These are phyloP conservation scores for Coenonympha glycerion DNA, from an alignment of 2,888 invertebrate genomes.

Conservation along the genomic window DNA sequence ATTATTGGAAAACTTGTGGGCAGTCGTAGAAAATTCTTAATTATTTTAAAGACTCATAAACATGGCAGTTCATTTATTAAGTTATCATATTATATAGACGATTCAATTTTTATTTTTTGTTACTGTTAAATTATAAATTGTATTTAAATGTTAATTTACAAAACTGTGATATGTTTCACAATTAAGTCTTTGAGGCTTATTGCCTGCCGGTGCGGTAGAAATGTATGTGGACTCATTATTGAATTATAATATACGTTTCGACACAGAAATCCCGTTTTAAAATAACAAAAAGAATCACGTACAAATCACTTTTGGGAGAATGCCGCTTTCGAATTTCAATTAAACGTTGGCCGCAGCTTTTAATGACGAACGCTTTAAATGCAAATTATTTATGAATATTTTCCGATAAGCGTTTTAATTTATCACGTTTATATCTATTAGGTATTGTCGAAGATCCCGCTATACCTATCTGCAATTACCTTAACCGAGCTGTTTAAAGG, in stretches of 20 bases:
- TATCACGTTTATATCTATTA: neutral
- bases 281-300: conserved; percentile 15
- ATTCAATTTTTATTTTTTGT: too few relatives aligned
- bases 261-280: conserved; percentile 5
- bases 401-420: conserved; percentile 8
- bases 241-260: conserved; percentile 8
- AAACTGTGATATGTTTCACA: neutral
- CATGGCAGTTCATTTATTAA: too few relatives aligned
- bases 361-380: conserved; percentile 16
- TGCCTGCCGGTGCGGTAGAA: neutral
- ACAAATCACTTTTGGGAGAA: conserved; percentile 12
- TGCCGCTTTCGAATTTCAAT: conserved; percentile 14
- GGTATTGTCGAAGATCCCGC: too few relatives aligned
- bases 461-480: too few relatives aligned
- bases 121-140: neutral
- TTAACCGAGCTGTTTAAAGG: too few relatives aligned
- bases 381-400: conserved; percentile 14
- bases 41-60: too few relatives aligned
- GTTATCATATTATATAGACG: too few relatives aligned
- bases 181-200: conserved; percentile 4
- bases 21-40: too few relatives aligned
- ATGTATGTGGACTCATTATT: conserved; percentile 4
- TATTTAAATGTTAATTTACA: neutral
- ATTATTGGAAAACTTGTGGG: too few relatives aligned
- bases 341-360: conserved; percentile 14